These are phyloP conservation scores for Paramormyrops hopkinsi DNA, from an alignment of 2,797 vertebrate genomes.

Conservation along the genomic window DNA sequence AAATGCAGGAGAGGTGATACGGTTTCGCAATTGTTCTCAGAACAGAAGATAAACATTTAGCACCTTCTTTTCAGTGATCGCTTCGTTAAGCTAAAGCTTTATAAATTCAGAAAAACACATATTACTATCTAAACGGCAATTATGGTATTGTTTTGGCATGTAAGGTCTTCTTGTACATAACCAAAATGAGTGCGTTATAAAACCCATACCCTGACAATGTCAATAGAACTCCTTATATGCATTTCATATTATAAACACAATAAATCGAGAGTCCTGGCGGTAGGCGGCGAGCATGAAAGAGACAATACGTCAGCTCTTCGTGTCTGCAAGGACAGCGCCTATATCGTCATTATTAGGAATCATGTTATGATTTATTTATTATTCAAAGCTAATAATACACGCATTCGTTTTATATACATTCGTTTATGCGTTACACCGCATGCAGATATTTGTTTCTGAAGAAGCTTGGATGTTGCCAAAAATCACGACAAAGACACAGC, in stretches of 20 bases:
- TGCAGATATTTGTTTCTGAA: not conserved
- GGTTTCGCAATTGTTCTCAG: not conserved
- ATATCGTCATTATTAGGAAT: not conserved
- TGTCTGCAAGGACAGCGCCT: constrained; percentile 15
- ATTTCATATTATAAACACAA: not conserved
- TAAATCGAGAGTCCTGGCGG: not conserved
- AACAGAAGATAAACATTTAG: not conserved
- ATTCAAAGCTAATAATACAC: not conserved
- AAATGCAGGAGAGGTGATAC: not conserved
- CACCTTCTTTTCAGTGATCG: not conserved
- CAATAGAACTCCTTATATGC: not conserved
- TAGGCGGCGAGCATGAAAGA: not conserved
- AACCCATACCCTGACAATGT: not conserved
- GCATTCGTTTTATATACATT: not conserved
- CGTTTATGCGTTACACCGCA: not conserved
- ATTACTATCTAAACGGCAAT: not conserved
- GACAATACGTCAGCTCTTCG: constrained; percentile 7
- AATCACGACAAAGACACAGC: not conserved
- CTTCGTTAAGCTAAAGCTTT: not conserved
- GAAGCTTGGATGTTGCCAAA: not conserved
- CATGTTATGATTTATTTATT: not conserved
- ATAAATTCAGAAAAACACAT: not conserved
- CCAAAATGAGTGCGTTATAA: not conserved
- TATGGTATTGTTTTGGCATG: not conserved
- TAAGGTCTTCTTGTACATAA: not conserved